phyloP scores from a whole-genome alignment of 2,797 vertebrate species.

The Gymnothorax reevesii region DNA sequence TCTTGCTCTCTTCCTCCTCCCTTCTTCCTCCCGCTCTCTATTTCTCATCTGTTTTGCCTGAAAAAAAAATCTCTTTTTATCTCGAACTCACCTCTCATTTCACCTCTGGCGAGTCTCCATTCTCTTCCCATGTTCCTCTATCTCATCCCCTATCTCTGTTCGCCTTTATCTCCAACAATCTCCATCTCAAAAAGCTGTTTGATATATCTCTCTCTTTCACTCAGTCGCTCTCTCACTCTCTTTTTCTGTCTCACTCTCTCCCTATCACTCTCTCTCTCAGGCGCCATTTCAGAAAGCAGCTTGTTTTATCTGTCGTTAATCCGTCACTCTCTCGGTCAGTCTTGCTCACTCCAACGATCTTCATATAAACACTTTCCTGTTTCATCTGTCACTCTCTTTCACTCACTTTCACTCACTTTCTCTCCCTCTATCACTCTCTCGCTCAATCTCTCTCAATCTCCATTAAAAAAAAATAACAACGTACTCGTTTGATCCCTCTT shows the following conservation, averaged over 20 bases:
- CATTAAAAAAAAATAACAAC: conserved; percentile 39
- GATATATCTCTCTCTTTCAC: conserved; percentile 40
- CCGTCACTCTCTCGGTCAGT: conserved; percentile 36
- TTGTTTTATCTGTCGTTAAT: neutral
- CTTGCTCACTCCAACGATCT: conserved; percentile 16
- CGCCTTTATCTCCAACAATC: conserved; percentile 34
- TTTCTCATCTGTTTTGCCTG: too few species aligned
- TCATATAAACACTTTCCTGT: too few species aligned
- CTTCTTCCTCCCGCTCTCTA: conserved; percentile 34
- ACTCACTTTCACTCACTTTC: neutral
- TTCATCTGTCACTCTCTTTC: neutral
- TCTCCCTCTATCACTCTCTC: conserved; percentile 33
- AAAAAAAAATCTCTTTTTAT: conserved; percentile 19
- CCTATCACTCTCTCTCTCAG: neutral
- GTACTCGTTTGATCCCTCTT: conserved; percentile 30
- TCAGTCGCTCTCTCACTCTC: neutral
- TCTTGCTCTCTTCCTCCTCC: conserved; percentile 35
- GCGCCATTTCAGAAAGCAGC: neutral
- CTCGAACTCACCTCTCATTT: conserved; percentile 31
- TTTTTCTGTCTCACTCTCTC: neutral
- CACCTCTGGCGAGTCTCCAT: too few species aligned
- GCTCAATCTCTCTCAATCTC: conserved; percentile 31
- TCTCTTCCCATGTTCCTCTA: neutral
- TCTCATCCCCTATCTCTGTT: conserved; percentile 36
- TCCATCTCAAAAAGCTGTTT: conserved; percentile 31